phyloP scores from a whole-genome alignment of 2,797 vertebrate genomes.

The Lacerta bilineata region DNA sequence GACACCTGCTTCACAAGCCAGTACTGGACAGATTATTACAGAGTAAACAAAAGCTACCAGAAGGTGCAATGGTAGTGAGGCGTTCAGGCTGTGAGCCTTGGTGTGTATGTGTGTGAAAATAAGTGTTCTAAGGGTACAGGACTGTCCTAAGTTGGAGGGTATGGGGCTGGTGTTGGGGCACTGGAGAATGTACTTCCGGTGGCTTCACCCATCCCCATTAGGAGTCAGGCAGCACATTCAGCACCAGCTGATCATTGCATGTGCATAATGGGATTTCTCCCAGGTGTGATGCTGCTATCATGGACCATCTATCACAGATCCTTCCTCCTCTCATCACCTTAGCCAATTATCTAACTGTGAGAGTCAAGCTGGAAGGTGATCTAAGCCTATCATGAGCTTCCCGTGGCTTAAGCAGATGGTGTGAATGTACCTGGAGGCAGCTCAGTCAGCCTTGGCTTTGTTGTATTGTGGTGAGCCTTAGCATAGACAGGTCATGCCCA shows the following conservation, averaged over 20 bases:
- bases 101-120: no score
- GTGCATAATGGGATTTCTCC: background rate
- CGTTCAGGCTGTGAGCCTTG: no score
- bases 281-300: background rate
- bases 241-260: no score
- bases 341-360: background rate
- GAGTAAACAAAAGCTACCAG: background rate
- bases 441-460: background rate
- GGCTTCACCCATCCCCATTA: no score
- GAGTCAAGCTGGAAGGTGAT: background rate
- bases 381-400: background rate
- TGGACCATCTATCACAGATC: background rate
- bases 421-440: accelerated
- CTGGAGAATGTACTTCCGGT: background rate
- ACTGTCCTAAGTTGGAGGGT: background rate
- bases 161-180: background rate
- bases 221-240: background rate
- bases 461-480: no score
- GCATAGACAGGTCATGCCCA: background rate
- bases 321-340: background rate
- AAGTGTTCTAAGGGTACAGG: no score
- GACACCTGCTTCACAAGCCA: background rate
- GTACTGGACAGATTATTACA: background rate
- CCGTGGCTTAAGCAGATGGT: background rate
- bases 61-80: background rate